Percentiles rank a stretch among this genome's conserved stretches.
These are phyloP conservation scores for Phylloscopus trochilus DNA, from an alignment of 2,113 vertebrate genomes.

Conservation along the genomic window DNA sequence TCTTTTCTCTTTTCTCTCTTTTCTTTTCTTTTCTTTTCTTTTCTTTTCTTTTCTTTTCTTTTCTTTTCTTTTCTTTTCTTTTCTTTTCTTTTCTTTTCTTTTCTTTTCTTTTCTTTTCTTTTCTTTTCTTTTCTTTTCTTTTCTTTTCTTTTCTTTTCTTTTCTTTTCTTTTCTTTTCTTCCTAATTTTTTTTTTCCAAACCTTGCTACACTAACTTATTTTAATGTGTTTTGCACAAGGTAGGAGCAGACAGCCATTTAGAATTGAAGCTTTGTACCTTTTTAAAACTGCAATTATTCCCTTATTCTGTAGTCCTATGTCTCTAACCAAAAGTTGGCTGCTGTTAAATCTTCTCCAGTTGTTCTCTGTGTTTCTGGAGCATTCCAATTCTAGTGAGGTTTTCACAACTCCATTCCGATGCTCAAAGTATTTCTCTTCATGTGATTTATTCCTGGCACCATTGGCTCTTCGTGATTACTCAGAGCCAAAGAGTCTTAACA, in stretches of 20 bases:
- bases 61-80: no score
- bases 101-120: no score
- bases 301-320: neutral
- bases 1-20: no score
- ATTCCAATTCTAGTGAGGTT: neutral
- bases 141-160: no score
- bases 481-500: constrained; percentile 20
- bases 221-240: neutral
- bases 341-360: neutral
- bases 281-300: neutral
- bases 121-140: no score
- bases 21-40: no score
- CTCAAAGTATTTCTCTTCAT: neutral
- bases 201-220: rapidly evolving
- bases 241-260: neutral
- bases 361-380: neutral
- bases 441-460: constrained; percentile 26
- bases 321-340: neutral
- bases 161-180: no score
- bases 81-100: no score
- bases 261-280: rapidly evolving
- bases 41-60: no score
- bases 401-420: neutral
- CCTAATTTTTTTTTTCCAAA: neutral
- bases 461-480: neutral